Base-by-base conservation (phyloP, 2,888 invertebrate species). In the Drosophila cracens region DNA sequence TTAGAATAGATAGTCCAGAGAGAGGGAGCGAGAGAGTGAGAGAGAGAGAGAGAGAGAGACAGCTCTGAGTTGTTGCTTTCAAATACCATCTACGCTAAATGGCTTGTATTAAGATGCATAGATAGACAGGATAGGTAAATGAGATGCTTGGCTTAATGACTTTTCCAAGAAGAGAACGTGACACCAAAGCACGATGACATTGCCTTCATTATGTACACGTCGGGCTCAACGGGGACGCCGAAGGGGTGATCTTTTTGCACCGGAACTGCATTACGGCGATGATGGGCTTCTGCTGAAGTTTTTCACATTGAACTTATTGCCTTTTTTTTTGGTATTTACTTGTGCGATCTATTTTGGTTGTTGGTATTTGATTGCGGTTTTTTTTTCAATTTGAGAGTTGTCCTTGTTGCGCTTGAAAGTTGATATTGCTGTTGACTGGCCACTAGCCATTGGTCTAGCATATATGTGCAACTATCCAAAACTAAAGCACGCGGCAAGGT, bases 151-250 rank as follows among this genome's bases (percentile, higher is more conserved):
- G 10, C 5, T 43, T 21, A n/a, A 43, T 21, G 18, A 43, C 4
- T 21, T 38, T 65, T 58, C 34, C 27, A 25, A n/a, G 34, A 58
- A 95, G 96, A 94, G 82, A 91, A 93, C 27, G 93, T 94, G 4
- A 94, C 95, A 8, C 97, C 98, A 2, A 93, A 93, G 8, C 93
- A 95, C 7, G 94, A 95, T 16, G 99, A 99, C 93, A 95, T 96
- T 6, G 99, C 21, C 21, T 21, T 21, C 21, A 21, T 21, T 21
- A 21, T 21, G 21, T 21, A 21, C 21, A 21, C 21, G 21, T 21
- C 21, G 21, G 21, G 21, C 21, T 21, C 21, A 21, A 21, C 21
- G 21, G 21, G 1, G 21, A 21, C 21, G 21, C 21, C 21, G 21
- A 21, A 21, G 21, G 21, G 21, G 21, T 21, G 21, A 21, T 21